Conservation (phyloP, 2,888 invertebrate genomes). For the Xanthia togata region DNA sequence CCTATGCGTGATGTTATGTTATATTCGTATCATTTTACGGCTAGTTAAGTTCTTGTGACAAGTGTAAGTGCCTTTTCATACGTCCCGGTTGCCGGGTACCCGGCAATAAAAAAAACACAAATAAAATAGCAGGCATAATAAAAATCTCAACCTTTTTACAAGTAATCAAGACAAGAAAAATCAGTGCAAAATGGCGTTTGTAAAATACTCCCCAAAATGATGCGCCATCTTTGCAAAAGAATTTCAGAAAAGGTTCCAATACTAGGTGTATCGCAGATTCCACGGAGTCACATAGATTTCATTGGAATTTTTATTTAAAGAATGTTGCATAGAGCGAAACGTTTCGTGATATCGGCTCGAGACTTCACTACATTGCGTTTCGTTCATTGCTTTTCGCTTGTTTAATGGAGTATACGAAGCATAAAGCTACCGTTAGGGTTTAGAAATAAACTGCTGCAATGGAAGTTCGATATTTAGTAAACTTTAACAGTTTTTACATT, state of each 20-base stretch:
- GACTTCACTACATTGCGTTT: constrained; percentile 60
- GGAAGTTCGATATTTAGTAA: constrained; percentile 41
- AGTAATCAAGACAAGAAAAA: neutral
- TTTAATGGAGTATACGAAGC: constrained; percentile 57
- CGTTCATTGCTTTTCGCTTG: constrained; percentile 61
- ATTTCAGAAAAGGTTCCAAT: constrained; percentile 15
- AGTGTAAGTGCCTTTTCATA: neutral
- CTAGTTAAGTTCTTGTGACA: constrained; percentile 27
- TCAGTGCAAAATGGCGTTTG: too few relatives aligned
- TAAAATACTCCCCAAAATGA: neutral
- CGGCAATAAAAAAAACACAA: too few relatives aligned
- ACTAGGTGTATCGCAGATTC: constrained; percentile 35
- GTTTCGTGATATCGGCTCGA: constrained; percentile 49
- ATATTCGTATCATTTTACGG: constrained; percentile 11
- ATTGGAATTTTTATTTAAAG: constrained; percentile 61
- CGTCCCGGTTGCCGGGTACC: too few relatives aligned
- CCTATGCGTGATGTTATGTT: too few relatives aligned
- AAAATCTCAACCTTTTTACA: neutral
- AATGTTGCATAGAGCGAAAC: constrained; percentile 29
- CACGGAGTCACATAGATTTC: constrained; percentile 43
- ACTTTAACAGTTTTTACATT: constrained; percentile 10
- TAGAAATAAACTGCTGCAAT: constrained; percentile 52
- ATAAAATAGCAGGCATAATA: too few relatives aligned
- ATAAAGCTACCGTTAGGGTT: constrained; percentile 47
- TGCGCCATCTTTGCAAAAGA: neutral